These are phyloP conservation scores for Hydractinia symbiolongicarpus DNA, from an alignment of 30 jellyfish, hydroid and myxozoan species.

Conservation along the genomic window DNA sequence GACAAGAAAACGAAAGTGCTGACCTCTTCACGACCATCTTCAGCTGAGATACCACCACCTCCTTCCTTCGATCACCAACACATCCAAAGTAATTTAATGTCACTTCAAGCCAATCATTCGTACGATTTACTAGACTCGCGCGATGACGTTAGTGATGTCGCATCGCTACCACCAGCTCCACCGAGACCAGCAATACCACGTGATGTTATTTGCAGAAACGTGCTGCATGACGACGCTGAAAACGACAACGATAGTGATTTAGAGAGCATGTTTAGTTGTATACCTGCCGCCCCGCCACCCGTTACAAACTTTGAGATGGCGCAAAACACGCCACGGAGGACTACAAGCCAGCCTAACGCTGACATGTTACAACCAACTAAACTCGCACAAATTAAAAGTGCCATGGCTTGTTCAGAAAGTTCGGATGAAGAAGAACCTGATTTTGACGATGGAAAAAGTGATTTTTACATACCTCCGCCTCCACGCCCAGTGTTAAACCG, in stretches of 20 bases:
- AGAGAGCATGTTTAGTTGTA: slow-evolving; percentile 76
- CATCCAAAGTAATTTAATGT: too few species aligned
- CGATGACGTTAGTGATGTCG: slow-evolving; percentile 67
- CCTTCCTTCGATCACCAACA: neutral
- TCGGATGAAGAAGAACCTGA: neutral
- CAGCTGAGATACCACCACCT: slow-evolving; percentile 21
- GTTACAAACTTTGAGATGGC: neutral
- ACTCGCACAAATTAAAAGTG: neutral
- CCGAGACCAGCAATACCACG: slow-evolving; percentile 58
- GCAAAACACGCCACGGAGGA: too few species aligned
- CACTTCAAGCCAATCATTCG: neutral
- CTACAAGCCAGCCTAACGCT: too few species aligned
- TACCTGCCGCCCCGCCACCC: slow-evolving; percentile 98
- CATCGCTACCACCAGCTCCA: slow-evolving; percentile 93
- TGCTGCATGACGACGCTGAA: slow-evolving; percentile 11
- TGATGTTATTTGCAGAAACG: neutral
- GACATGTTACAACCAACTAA: too few species aligned
- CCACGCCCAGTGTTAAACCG: slow-evolving; percentile 13
- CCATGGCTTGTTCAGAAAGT: neutral
- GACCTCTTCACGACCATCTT: slow-evolving; percentile 56
- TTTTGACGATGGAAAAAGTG: slow-evolving; percentile 28
- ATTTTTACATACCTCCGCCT: slow-evolving; percentile 24
- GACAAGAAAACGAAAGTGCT: slow-evolving; percentile 45
- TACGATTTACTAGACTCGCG: slow-evolving; percentile 8
- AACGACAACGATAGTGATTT: slow-evolving; percentile 54